These are phyloP conservation scores for Melinopterus prodromus DNA, from an alignment of 2,888 invertebrate species.

Conservation along the genomic window DNA sequence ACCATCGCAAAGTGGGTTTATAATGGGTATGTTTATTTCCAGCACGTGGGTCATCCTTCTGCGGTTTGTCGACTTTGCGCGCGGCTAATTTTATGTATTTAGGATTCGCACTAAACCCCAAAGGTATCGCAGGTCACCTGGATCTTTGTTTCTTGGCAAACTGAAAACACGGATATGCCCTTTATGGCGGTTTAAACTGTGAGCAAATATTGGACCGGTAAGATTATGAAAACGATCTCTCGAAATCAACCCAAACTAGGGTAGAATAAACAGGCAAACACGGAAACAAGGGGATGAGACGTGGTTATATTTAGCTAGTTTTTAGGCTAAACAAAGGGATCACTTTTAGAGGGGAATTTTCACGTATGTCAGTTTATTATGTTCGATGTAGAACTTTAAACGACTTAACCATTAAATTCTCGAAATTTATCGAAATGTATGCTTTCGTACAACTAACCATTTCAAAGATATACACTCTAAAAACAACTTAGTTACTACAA, in stretches of 20 bases:
- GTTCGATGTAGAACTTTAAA: not conserved
- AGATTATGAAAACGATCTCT: constrained; percentile 22
- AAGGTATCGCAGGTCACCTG: constrained; percentile 12
- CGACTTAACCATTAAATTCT: not conserved
- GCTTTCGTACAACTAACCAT: too few relatives aligned
- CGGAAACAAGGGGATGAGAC: constrained; percentile 4
- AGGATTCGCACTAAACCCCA: constrained; percentile 17
- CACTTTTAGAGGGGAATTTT: not conserved
- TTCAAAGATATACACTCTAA: too few relatives aligned
- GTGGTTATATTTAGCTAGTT: not conserved
- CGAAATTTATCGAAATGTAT: too few relatives aligned
- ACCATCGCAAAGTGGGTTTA: not conserved
- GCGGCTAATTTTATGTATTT: constrained; percentile 24
- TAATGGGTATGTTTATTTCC: constrained; percentile 9
- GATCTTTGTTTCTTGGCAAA: constrained; percentile 11
- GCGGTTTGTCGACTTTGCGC: not conserved
- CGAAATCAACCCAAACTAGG: constrained; percentile 8
- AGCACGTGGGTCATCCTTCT: constrained; percentile 20
- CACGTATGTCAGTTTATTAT: not conserved
- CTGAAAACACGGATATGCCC: constrained; percentile 4
- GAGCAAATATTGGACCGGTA: constrained; percentile 17
- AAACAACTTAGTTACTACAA: too few relatives aligned
- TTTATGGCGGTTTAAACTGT: constrained; percentile 14
- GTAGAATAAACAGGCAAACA: constrained; percentile 4
- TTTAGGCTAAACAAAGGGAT: not conserved